A percentile compares a stretch with the other conserved stretches of the same genome.
These are phyloP conservation scores for Fratercula arctica DNA, from an alignment of 2,797 vertebrate genomes.

Conservation along the genomic window DNA sequence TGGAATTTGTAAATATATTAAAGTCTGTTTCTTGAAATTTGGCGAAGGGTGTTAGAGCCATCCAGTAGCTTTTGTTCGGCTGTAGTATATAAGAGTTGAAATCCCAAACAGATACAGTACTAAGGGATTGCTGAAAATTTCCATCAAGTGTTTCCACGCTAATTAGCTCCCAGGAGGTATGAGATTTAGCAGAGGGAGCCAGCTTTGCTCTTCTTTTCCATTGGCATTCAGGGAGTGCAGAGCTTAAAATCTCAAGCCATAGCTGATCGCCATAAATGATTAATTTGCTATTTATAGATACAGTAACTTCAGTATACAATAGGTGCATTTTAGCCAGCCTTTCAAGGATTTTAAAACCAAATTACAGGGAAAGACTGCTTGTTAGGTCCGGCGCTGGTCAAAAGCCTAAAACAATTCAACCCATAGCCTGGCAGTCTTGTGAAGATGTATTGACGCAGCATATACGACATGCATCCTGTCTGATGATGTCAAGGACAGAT, in stretches of 20 bases:
- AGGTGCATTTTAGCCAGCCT: not conserved
- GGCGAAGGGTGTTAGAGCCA: constrained; percentile 1
- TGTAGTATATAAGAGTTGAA: constrained; percentile 32
- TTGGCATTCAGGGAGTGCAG: constrained; percentile 59
- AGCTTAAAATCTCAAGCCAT: constrained; percentile 36
- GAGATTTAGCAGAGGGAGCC: constrained; percentile 52
- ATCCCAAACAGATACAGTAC: constrained; percentile 35
- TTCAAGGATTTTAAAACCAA: not conserved
- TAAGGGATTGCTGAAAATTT: constrained; percentile 45
- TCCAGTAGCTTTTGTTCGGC: constrained; percentile 51
- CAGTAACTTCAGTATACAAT: not conserved
- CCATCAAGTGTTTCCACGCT: constrained; percentile 48
- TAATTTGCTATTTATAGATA: not conserved
- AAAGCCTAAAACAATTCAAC: not conserved
- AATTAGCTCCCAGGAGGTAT: constrained; percentile 77
- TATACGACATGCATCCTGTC: accelerated
- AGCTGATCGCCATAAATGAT: constrained; percentile 48
- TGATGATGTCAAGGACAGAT: not conserved
- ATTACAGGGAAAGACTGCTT: not conserved
- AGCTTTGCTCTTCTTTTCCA: not conserved
- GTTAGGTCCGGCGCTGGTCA: not conserved
- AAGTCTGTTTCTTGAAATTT: not conserved
- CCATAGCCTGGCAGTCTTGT: accelerated
- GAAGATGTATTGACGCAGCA: not conserved
- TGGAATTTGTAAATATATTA: not conserved